These are phyloP conservation scores for Rhingia rostrata DNA, from an alignment of 2,888 invertebrate species.

Conservation along the genomic window DNA sequence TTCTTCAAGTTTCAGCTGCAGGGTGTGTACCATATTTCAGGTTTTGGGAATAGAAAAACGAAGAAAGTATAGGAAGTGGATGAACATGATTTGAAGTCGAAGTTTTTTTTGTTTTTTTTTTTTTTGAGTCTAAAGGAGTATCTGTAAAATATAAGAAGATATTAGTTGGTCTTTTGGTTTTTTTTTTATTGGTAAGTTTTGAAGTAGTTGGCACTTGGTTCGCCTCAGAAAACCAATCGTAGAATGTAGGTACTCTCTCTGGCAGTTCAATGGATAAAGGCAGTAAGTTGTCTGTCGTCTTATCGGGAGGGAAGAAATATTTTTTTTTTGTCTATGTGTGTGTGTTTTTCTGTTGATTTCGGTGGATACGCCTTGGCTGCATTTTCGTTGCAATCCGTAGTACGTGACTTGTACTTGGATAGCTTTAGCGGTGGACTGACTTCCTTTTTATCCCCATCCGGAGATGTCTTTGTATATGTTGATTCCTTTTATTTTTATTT, in stretches of 20 bases:
- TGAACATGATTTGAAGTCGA: slow-evolving; percentile 62
- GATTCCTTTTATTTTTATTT: neutral
- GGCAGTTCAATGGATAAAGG: slow-evolving; percentile 47
- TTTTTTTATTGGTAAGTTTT: slow-evolving; percentile 49
- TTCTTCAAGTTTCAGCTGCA: slow-evolving; percentile 1
- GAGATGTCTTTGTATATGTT: slow-evolving; percentile 2
- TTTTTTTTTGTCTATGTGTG: slow-evolving; percentile 3
- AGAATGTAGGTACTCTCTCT: neutral
- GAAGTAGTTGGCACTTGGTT: slow-evolving; percentile 53
- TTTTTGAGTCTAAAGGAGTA: slow-evolving; percentile 3
- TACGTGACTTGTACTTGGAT: slow-evolving; percentile 56
- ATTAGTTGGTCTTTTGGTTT: slow-evolving; percentile 49
- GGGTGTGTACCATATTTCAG: slow-evolving; percentile 22
- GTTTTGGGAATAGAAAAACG: slow-evolving; percentile 16
- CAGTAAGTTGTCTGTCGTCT: slow-evolving; percentile 58
- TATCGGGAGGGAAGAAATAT: slow-evolving; percentile 27
- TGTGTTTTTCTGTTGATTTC: slow-evolving; percentile 9
- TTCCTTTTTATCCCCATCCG: slow-evolving; percentile 29
- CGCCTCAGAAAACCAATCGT: slow-evolving; percentile 37
- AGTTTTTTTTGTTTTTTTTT: slow-evolving; percentile 27
- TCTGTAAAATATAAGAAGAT: slow-evolving; percentile 46
- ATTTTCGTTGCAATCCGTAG: slow-evolving; percentile 55
- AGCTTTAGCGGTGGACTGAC: slow-evolving; percentile 23
- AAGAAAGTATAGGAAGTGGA: slow-evolving; percentile 18
- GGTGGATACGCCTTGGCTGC: slow-evolving; percentile 37